A percentile compares a stretch with the other conserved stretches of the same genome.
These are phyloP conservation scores for Xestia c-nigrum DNA, from an alignment of 2,888 invertebrate species.

Conservation along the genomic window DNA sequence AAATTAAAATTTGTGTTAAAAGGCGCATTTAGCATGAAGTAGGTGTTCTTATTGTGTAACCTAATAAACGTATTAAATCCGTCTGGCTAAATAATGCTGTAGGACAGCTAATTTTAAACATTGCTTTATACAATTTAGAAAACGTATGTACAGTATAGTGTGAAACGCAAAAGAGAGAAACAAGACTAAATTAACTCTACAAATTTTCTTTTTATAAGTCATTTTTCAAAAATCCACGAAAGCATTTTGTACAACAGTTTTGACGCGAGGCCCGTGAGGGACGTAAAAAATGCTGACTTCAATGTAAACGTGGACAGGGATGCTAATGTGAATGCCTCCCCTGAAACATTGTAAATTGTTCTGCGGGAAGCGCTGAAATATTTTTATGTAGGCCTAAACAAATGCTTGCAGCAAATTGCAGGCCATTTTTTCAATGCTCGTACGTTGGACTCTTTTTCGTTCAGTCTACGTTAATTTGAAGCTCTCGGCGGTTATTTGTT, in stretches of 20 bases:
- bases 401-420: slow-evolving; percentile 43
- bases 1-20: background rate
- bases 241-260: slow-evolving; percentile 23
- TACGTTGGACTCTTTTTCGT: slow-evolving; percentile 9
- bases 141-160: background rate
- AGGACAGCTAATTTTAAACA: background rate
- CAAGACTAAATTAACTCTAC: background rate
- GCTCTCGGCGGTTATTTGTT: background rate
- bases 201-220: background rate
- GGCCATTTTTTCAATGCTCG: slow-evolving; percentile 28
- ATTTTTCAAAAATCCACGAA: background rate
- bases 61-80: background rate
- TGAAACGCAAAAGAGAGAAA: background rate
- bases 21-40: background rate
- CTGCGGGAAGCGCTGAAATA: slow-evolving; percentile 24
- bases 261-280: background rate
- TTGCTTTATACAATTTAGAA: background rate
- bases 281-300: slow-evolving; percentile 33
- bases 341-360: slow-evolving; percentile 45
- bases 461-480: slow-evolving; percentile 18
- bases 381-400: slow-evolving; percentile 31
- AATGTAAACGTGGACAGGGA: slow-evolving; percentile 14
- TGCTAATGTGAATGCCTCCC: slow-evolving; percentile 38
- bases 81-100: background rate
- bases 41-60: background rate